A percentile compares a stretch with the other conserved stretches of the same genome.
Conservation (phyloP, 2,888 invertebrate genomes). For the Nineta flava region DNA sequence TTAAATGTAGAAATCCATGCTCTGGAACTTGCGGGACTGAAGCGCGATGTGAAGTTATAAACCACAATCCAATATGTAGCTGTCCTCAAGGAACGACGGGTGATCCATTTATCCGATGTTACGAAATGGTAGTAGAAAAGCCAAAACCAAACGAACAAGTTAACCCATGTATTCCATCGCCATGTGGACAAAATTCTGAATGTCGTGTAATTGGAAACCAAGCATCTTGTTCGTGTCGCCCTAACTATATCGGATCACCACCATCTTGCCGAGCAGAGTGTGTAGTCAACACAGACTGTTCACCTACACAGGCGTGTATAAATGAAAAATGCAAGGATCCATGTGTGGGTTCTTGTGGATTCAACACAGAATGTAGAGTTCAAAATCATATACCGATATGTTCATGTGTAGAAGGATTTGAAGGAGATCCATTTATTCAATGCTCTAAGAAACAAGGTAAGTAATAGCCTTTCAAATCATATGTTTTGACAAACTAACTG, state of each 20-base stretch:
- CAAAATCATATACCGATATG: conserved; percentile 57
- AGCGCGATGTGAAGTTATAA: conserved; percentile 55
- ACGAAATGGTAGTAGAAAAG: conserved; percentile 21
- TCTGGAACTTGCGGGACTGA: conserved; percentile 56
- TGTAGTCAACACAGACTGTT: conserved; percentile 50
- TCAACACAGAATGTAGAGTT: conserved; percentile 51
- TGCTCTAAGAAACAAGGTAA: conserved; percentile 32
- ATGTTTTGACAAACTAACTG: conserved; percentile 6
- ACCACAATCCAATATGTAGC: conserved; percentile 62
- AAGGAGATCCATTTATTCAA: conserved; percentile 50
- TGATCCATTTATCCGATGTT: conserved; percentile 61
- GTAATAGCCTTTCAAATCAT: conserved; percentile 4
- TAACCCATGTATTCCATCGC: conserved; percentile 43
- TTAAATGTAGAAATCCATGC: conserved; percentile 60
- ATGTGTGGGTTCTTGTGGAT: conserved; percentile 54
- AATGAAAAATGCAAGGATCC: conserved; percentile 56
- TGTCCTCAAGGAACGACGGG: conserved; percentile 51
- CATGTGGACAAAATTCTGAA: conserved; percentile 46
- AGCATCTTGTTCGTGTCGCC: conserved; percentile 53
- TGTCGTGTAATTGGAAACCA: conserved; percentile 38
- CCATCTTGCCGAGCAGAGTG: conserved; percentile 64
- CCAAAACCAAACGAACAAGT: conserved; percentile 23
- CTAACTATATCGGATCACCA: conserved; percentile 53
- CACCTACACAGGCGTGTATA: conserved; percentile 48
- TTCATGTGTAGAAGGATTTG: conserved; percentile 38